Evolutionary conservation across 2,888 invertebrate species (phyloP).

Genomic region (Chironomus riparius): DNA sequence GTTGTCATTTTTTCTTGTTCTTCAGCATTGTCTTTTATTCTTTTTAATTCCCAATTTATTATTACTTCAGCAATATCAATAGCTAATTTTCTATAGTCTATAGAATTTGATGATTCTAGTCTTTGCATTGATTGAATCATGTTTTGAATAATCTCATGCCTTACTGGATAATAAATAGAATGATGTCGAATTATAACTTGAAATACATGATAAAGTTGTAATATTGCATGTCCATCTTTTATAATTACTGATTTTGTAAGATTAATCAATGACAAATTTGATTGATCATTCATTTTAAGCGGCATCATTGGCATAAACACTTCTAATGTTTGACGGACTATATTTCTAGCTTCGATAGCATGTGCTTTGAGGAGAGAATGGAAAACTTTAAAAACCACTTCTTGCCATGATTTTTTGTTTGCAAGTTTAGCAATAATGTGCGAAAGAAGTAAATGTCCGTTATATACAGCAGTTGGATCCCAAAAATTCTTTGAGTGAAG

Average conservation of each 20-base stretch:
- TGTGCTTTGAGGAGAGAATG: conserved; percentile 87
- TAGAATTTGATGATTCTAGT: conserved; percentile 79
- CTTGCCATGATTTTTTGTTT: conserved; percentile 69
- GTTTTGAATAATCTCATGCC: conserved; percentile 89
- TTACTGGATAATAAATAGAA: conserved; percentile 92
- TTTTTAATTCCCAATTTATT: conserved; percentile 92
- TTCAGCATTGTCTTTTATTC: conserved; percentile 65
- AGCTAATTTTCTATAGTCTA: conserved; percentile 86
- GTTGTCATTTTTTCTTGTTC: conserved; percentile 33
- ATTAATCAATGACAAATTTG: conserved; percentile 90
- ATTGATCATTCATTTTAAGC: conserved; percentile 82
- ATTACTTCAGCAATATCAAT: conserved; percentile 96
- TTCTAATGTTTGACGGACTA: conserved; percentile 91
- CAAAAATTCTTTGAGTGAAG: conserved; percentile 84
- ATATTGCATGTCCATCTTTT: conserved; percentile 94
- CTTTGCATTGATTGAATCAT: conserved; percentile 94
- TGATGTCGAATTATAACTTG: conserved; percentile 92
- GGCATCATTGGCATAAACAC: conserved; percentile 96
- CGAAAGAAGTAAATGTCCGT: conserved; percentile 88
- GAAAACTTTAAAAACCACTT: conserved; percentile 92
- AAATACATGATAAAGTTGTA: conserved; percentile 90
- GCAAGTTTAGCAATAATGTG: conserved; percentile 98
- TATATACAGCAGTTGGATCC: conserved; percentile 93
- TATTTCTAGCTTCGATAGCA: conserved; percentile 86
- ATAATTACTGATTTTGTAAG: conserved; percentile 99